A percentile compares a stretch with the other conserved stretches of the same genome.
These are phyloP conservation scores for Notothenia coriiceps DNA, from an alignment of 2,113 vertebrate species.

Conservation along the genomic window DNA sequence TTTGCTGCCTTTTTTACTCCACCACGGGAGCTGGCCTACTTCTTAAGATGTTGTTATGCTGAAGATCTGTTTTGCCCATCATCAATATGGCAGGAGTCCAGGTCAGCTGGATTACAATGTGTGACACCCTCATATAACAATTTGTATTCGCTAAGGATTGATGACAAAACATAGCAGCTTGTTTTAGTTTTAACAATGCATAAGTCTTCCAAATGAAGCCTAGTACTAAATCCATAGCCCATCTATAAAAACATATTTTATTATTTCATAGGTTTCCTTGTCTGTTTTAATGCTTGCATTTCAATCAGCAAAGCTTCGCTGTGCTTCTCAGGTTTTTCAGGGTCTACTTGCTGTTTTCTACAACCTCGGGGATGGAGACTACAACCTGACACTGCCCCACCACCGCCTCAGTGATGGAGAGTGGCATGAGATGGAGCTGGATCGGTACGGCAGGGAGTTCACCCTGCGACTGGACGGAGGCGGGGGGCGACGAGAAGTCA, in stretches of 20 bases:
- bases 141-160: constrained; percentile 13
- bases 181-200: neutral
- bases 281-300: neutral
- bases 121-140: constrained; percentile 34
- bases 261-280: neutral
- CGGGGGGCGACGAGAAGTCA: constrained; percentile 86
- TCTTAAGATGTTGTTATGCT: constrained; percentile 48
- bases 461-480: constrained; percentile 89
- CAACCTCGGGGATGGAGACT: constrained; percentile 90
- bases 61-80: constrained; percentile 44
- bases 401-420: constrained; percentile 88
- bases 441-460: constrained; percentile 89
- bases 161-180: constrained; percentile 14
- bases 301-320: neutral
- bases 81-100: constrained; percentile 32
- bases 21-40: constrained; percentile 52
- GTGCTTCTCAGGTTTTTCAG: constrained; percentile 80
- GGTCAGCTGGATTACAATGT: constrained; percentile 35
- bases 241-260: neutral
- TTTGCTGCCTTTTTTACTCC: constrained; percentile 28
- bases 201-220: neutral
- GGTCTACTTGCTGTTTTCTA: constrained; percentile 88
- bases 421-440: constrained; percentile 89
- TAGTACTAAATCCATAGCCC: neutral
- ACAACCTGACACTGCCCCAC: constrained; percentile 85